These are phyloP conservation scores for Nipponacmea schrenckii DNA, from an alignment of 2,888 invertebrate species.

Conservation along the genomic window DNA sequence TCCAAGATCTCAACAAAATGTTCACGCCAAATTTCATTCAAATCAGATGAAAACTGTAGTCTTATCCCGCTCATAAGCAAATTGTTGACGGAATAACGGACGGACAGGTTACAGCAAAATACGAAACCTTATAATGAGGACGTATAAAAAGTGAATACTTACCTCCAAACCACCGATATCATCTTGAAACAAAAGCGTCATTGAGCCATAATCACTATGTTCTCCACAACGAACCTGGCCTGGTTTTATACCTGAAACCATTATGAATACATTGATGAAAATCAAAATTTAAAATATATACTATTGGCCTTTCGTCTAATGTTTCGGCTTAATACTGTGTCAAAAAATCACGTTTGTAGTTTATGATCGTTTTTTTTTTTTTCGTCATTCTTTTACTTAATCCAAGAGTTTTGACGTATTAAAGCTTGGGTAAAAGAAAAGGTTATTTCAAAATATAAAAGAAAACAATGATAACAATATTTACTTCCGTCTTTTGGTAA, in stretches of 20 bases:
- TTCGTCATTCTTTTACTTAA: too few species aligned
- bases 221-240: conserved; percentile 46
- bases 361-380: too few species aligned
- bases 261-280: background rate
- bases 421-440: too few species aligned
- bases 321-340: background rate
- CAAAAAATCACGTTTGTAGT: too few species aligned
- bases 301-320: background rate
- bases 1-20: too few species aligned
- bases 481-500: conserved; percentile 20
- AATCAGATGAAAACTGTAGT: too few species aligned
- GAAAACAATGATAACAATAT: background rate
- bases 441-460: background rate
- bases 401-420: too few species aligned
- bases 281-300: background rate
- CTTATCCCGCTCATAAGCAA: too few species aligned
- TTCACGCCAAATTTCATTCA: too few species aligned
- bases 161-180: conserved; percentile 43
- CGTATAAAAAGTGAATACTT: background rate
- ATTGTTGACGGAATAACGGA: too few species aligned
- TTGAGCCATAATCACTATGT: conserved; percentile 45
- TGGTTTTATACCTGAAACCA: conserved; percentile 30
- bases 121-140: too few species aligned
- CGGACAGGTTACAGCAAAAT: too few species aligned
- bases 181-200: conserved; percentile 46